Percentiles rank a stretch among this genome's conserved stretches.
phyloP scores from a whole-genome alignment of 2,113 vertebrate genomes.

The Capra hircus region DNA sequence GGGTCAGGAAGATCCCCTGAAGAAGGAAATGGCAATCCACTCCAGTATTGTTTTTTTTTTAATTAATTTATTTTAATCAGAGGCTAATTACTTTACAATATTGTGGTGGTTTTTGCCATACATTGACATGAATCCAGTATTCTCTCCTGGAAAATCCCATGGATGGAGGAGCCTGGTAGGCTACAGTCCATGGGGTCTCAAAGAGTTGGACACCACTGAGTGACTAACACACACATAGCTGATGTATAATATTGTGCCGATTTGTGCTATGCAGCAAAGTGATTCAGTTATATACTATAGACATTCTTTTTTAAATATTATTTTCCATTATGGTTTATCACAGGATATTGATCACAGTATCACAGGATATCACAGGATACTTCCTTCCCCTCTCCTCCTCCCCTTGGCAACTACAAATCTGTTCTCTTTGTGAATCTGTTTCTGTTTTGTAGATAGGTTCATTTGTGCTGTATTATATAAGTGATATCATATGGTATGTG shows the following conservation, averaged over 20 bases:
- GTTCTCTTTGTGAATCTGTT: background rate
- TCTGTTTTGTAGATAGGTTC: background rate
- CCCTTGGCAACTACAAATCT: background rate
- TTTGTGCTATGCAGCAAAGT: background rate
- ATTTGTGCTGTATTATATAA: background rate
- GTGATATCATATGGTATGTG: background rate
- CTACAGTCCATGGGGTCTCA: background rate
- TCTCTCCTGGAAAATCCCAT: background rate
- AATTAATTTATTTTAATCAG: background rate
- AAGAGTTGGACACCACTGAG: background rate
- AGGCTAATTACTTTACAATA: background rate
- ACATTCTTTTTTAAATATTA: background rate
- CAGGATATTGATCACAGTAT: background rate
- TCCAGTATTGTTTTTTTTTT: background rate
- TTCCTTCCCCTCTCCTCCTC: background rate
- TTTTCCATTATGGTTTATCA: background rate
- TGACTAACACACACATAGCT: background rate
- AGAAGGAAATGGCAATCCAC: background rate
- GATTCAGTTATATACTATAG: background rate
- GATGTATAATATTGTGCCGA: background rate
- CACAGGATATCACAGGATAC: background rate
- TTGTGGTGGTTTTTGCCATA: background rate
- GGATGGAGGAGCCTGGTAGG: background rate
- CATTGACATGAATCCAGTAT: background rate
- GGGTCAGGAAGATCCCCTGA: background rate